Percentiles rank a stretch among this genome's conserved stretches.
These are phyloP conservation scores for Cossypha dichroa DNA, from an alignment of 2,797 vertebrate species.

Conservation along the genomic window DNA sequence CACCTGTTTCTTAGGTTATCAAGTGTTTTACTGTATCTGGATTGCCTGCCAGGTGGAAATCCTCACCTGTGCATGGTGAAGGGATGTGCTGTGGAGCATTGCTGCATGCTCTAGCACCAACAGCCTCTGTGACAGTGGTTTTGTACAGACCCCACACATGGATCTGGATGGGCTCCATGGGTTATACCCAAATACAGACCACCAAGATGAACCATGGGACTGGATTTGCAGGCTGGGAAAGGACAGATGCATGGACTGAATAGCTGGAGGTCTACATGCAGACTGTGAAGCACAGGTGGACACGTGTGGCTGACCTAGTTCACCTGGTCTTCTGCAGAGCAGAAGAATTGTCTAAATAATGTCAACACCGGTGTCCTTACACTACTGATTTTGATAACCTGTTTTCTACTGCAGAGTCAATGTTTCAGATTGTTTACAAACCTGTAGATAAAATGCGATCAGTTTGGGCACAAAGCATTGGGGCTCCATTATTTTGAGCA, in stretches of 20 bases:
- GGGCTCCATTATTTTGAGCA: neutral
- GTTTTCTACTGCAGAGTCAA: slow-evolving; percentile 36
- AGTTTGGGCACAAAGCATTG: neutral
- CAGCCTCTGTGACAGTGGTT: rapidly evolving
- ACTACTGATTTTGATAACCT: neutral
- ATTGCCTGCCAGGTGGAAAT: neutral
- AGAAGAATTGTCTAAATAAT: neutral
- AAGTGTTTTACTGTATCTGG: neutral
- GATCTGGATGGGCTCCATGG: neutral
- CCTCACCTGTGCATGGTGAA: neutral
- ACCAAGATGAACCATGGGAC: neutral
- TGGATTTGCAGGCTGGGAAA: neutral
- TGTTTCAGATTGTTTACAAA: slow-evolving; percentile 35
- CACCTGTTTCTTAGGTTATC: neutral
- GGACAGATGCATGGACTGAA: neutral
- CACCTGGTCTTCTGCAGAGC: neutral
- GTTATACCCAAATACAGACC: neutral
- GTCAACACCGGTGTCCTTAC: neutral
- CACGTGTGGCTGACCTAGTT: neutral
- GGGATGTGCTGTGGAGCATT: neutral
- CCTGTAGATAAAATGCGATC: neutral
- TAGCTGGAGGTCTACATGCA: neutral
- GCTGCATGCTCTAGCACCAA: neutral
- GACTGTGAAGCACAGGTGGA: neutral
- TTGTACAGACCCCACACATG: neutral